Evolutionary conservation across 2,113 vertebrate species (phyloP), one percentile per base, ranked within the genome.

Genomic region (Dicerorhinus sumatrensis): DNA sequence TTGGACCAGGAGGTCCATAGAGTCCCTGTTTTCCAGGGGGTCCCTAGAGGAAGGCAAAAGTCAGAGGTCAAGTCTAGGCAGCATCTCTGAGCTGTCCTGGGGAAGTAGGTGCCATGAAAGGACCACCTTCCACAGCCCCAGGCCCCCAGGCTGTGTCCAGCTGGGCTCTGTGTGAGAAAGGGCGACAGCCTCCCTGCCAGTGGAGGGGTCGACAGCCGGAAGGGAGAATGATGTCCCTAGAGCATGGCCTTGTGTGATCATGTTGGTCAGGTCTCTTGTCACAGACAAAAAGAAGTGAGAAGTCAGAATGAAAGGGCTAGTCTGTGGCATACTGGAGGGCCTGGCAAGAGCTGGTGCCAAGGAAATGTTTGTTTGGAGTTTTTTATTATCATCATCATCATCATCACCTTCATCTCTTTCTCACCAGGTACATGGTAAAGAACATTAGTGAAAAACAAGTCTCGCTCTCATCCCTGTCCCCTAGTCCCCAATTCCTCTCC

Each of bases 1-100:
- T 99, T 95, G 99, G 99, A 62, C 99, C 99, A 0, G 98, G 93
- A 0, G 98, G 98, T 56, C 99, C 99, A 0, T 48, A 95, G 0
- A 98, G 95, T 29, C 99, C 99, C 5, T 99, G 98, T 54, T 99
- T 97, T 58, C 99, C 99, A 72, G 98, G 94, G 0, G 98, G 56
- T 31, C 99, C 99, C 99, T 99, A 81, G 20, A n/a, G 88, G 84
- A 92, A 98, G 91, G 46, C 20, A 82, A 7, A 89, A 69, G 58
- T 85, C n/a, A 87, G 56, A 17, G 39, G 54, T 92, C 51, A 87
- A 56, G 54, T 89, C 81, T 75, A 7, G 20, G 31, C 31, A 81
- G 58, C 33, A 36, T 33, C 39, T 42, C 63, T 33, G 23, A 60
- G 56, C 31, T 20, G 1, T 51, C 36, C 33, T 3, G 8, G 33